These are phyloP conservation scores for Spilosoma lubricipeda DNA, from an alignment of 2,888 invertebrate genomes.

Conservation along the genomic window DNA sequence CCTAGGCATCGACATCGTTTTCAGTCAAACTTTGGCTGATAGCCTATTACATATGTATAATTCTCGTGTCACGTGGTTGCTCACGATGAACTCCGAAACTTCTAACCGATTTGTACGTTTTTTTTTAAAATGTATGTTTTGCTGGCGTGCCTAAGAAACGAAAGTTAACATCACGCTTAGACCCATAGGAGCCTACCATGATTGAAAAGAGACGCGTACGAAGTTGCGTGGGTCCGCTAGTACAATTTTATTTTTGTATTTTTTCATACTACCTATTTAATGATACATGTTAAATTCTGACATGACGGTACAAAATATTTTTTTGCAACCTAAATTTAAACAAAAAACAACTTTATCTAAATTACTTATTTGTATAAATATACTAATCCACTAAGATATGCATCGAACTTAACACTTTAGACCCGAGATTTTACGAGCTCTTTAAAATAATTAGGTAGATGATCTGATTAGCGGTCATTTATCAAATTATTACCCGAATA, in stretches of 20 bases:
- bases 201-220: no score
- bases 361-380: background rate
- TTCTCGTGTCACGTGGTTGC: no score
- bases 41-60: no score
- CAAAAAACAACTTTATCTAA: background rate
- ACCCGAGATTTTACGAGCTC: constrained; percentile 58
- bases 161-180: no score
- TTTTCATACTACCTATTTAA: background rate
- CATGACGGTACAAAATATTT: background rate
- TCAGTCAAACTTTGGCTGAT: no score
- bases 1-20: no score
- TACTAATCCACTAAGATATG: constrained; percentile 40
- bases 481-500: constrained; percentile 72
- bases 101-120: no score
- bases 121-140: no score
- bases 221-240: no score
- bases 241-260: background rate
- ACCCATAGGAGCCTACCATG: no score
- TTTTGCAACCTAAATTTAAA: background rate
- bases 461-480: constrained; percentile 73
- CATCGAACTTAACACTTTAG: constrained; percentile 52
- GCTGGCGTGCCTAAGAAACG: no score
- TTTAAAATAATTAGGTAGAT: constrained; percentile 77
- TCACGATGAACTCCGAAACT: no score
- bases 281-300: background rate